Evolutionary conservation across 2,797 vertebrate species (phyloP).

Genomic region (Peromyscus melanophrys): DNA sequence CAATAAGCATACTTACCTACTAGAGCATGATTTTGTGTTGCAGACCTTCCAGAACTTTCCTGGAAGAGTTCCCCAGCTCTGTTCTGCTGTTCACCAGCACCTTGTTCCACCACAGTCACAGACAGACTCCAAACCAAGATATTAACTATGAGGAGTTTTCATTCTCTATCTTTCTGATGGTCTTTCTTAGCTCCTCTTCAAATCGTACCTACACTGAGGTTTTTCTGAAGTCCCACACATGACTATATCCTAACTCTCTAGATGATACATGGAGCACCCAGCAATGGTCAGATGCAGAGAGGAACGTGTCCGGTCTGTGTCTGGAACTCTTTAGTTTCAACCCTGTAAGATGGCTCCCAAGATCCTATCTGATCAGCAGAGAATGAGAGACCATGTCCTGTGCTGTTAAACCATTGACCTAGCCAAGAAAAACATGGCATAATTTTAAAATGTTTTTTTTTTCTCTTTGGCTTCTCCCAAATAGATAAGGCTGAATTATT

Average conservation of each 20-base stretch:
- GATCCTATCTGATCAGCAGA: not conserved
- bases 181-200: not conserved
- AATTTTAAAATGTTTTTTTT: conserved; percentile 57
- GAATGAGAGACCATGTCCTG: not conserved
- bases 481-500: conserved; percentile 75
- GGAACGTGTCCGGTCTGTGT: not conserved
- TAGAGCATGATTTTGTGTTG: not conserved
- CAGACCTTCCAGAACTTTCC: not conserved
- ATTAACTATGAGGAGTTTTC: not conserved
- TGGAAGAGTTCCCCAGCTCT: not conserved
- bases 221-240: not conserved
- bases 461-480: conserved; percentile 53
- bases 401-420: not conserved
- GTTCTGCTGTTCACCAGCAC: not conserved
- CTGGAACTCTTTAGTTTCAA: conserved; percentile 4
- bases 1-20: not conserved
- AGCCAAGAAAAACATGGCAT: conserved; percentile 72
- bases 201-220: not conserved
- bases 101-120: not conserved
- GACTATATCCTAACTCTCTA: conserved; percentile 37
- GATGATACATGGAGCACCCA: not conserved
- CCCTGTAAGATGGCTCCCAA: not conserved
- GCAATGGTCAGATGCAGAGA: conserved; percentile 42
- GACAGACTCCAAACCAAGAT: not conserved
- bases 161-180: not conserved